Percentiles rank a stretch among this genome's conserved stretches.
phyloP scores from a whole-genome alignment of 2,113 vertebrate genomes.

The Lepus americanus region DNA sequence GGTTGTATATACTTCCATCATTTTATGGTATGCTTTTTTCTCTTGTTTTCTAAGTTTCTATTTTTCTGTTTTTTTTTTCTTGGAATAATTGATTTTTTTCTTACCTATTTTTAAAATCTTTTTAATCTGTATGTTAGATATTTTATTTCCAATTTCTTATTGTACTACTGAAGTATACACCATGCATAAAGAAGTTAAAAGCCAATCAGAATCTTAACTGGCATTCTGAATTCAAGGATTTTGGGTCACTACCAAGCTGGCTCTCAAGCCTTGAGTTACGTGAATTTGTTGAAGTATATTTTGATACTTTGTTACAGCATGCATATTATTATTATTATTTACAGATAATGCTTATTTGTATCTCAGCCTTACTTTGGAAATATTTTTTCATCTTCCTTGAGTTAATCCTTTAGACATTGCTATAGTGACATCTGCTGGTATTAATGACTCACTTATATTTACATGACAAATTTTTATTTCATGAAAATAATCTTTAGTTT shows the following conservation, averaged over 20 bases:
- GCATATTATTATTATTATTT: neutral
- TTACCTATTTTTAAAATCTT: neutral
- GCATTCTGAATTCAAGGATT: neutral
- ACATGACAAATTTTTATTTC: neutral
- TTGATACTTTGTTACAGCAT: neutral
- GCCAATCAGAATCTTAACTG: neutral
- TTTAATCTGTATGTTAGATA: neutral
- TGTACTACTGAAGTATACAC: neutral
- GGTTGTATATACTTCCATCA: neutral
- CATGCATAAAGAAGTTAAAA: neutral
- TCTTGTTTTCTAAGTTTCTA: neutral
- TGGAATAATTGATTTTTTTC: neutral
- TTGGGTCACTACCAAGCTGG: neutral
- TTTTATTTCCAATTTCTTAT: neutral
- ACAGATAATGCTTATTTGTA: neutral
- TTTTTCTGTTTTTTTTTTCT: neutral
- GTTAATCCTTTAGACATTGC: neutral
- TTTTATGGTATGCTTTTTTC: neutral
- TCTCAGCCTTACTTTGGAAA: neutral
- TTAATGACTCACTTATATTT: neutral
- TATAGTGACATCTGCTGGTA: constrained; percentile 65
- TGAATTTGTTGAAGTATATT: neutral
- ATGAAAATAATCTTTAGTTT: neutral
- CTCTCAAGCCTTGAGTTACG: neutral
- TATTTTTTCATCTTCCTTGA: neutral